These are phyloP conservation scores for Vesta saturnalis DNA, from an alignment of 2,888 invertebrate genomes.

Conservation along the genomic window DNA sequence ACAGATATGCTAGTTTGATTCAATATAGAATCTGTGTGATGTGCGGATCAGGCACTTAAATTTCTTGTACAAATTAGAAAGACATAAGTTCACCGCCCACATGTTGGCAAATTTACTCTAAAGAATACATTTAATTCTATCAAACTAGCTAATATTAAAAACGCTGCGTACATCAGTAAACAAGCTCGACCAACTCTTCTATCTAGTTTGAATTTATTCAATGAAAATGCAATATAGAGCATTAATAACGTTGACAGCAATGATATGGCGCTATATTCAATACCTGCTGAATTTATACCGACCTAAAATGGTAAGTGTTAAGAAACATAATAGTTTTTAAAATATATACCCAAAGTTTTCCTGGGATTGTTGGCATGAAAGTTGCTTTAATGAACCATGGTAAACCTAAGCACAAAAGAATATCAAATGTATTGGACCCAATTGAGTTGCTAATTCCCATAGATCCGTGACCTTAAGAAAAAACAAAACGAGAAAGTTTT, in stretches of 20 bases:
- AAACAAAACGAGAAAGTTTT: no score
- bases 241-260: conserved; percentile 86
- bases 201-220: conserved; percentile 89
- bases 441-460: conserved; percentile 87
- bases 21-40: conserved; percentile 25
- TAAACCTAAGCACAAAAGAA: conserved; percentile 79
- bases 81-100: conserved; percentile 67
- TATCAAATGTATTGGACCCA: conserved; percentile 85
- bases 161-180: conserved; percentile 86
- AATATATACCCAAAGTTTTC: conserved; percentile 76
- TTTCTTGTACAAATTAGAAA: conserved; percentile 30
- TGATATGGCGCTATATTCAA: conserved; percentile 91
- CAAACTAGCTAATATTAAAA: conserved; percentile 86
- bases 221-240: conserved; percentile 84
- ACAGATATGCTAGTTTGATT: conserved; percentile 14
- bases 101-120: conserved; percentile 88
- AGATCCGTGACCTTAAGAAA: conserved; percentile 71
- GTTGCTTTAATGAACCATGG: conserved; percentile 92
- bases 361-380: conserved; percentile 81
- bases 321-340: neutral
- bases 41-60: conserved; percentile 36
- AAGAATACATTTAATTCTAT: conserved; percentile 95
- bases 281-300: conserved; percentile 88
- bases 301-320: conserved; percentile 62
- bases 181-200: conserved; percentile 86